Conservation (phyloP, 2,888 invertebrate species). For the Molanna angustata region DNA sequence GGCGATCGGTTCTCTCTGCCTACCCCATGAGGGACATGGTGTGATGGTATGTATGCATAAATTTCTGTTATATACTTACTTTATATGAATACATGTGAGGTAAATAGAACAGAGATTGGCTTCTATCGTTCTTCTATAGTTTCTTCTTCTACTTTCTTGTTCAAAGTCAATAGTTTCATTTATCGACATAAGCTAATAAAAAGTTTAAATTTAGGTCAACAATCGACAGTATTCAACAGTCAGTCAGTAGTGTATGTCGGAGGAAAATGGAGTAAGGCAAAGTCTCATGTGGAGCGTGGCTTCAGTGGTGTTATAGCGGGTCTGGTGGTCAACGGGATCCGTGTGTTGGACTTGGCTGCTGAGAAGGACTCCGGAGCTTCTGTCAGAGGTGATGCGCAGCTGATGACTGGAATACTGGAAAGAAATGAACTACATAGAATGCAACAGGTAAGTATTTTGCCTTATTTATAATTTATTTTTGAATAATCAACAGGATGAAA, state of each 20-base stretch:
- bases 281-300: constrained; percentile 69
- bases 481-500: not conserved
- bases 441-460: constrained; percentile 69
- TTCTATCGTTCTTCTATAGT: too few species aligned
- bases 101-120: too few species aligned
- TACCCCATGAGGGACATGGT: too few species aligned
- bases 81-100: too few species aligned
- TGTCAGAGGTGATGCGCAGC: constrained; percentile 79
- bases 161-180: too few species aligned
- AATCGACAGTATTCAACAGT: constrained; percentile 85
- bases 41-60: too few species aligned
- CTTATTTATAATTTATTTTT: too few species aligned
- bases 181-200: too few species aligned
- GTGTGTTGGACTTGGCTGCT: constrained; percentile 82
- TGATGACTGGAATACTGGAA: constrained; percentile 72
- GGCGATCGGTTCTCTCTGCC: too few species aligned
- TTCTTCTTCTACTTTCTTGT: too few species aligned
- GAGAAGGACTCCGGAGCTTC: constrained; percentile 76
- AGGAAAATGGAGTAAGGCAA: constrained; percentile 71
- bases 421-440: constrained; percentile 75
- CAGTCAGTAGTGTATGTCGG: constrained; percentile 88
- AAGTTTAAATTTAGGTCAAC: constrained; percentile 79
- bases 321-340: constrained; percentile 80
- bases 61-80: too few species aligned
- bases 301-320: constrained; percentile 90